These are phyloP conservation scores for Melitaea athalia DNA, from an alignment of 2,888 invertebrate species.

Conservation along the genomic window DNA sequence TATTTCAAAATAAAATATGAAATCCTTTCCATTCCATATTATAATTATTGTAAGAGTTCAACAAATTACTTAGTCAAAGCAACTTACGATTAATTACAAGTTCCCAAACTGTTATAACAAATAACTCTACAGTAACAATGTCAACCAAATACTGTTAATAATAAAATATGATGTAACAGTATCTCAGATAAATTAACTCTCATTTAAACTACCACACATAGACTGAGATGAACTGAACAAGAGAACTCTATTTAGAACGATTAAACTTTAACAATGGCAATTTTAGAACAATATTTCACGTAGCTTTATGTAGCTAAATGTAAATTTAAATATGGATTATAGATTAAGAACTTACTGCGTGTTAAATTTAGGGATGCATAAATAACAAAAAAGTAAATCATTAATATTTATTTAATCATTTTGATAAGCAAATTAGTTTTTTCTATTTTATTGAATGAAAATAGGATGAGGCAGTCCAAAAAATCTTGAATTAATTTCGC, in stretches of 20 bases:
- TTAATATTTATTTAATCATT: too few relatives aligned
- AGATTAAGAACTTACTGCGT: slow-evolving; percentile 6
- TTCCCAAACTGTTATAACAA: background rate
- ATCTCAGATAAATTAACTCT: slow-evolving; percentile 6
- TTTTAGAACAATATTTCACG: slow-evolving; percentile 23
- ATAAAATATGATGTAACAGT: slow-evolving; percentile 10
- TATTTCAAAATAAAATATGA: too few relatives aligned
- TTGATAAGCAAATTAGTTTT: too few relatives aligned
- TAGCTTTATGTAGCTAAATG: slow-evolving; percentile 27
- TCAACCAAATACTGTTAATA: background rate
- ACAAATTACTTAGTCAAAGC: too few relatives aligned
- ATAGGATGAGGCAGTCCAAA: too few relatives aligned
- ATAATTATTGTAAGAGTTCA: too few relatives aligned
- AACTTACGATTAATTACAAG: background rate
- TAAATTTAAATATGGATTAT: slow-evolving; percentile 22
- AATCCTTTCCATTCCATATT: too few relatives aligned
- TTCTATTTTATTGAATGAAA: too few relatives aligned
- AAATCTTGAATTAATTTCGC: too few relatives aligned
- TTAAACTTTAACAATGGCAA: slow-evolving; percentile 26
- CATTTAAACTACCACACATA: slow-evolving; percentile 15
- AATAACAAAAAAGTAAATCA: too few relatives aligned
- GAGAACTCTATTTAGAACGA: slow-evolving; percentile 24
- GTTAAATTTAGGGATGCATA: background rate
- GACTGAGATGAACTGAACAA: slow-evolving; percentile 17
- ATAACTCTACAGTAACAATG: background rate